Conservation (phyloP, 2,797 vertebrate genomes). For the Austrolebias charrua region DNA sequence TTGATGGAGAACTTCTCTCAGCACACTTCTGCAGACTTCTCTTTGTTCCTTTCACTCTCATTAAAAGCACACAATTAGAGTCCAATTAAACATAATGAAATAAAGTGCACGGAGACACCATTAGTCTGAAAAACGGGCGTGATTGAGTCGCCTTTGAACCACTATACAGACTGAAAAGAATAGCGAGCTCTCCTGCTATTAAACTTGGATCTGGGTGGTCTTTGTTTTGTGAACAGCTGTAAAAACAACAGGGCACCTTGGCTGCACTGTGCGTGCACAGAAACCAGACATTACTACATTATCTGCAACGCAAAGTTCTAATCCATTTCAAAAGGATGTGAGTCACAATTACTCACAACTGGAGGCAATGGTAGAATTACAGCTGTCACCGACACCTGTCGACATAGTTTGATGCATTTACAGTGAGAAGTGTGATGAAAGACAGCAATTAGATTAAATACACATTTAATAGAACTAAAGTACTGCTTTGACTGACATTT, state of each 20-base stretch:
- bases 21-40: slow-evolving; percentile 7
- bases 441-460: slow-evolving; percentile 36
- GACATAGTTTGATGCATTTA: slow-evolving; percentile 7
- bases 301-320: slow-evolving; percentile 28
- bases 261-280: slow-evolving; percentile 20
- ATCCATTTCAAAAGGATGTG: slow-evolving; percentile 29
- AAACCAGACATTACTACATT: slow-evolving; percentile 31
- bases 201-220: slow-evolving; percentile 42
- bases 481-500: slow-evolving; percentile 31
- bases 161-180: slow-evolving; percentile 49
- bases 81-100: slow-evolving; percentile 62
- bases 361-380: slow-evolving; percentile 23
- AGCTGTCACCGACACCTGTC: slow-evolving; percentile 23
- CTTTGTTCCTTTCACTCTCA: slow-evolving; percentile 44
- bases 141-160: slow-evolving; percentile 57
- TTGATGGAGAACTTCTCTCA: not conserved
- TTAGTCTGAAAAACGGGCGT: slow-evolving; percentile 53
- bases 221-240: slow-evolving; percentile 52
- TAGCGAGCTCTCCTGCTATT: slow-evolving; percentile 41
- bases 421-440: slow-evolving; percentile 10
- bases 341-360: slow-evolving; percentile 19
- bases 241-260: slow-evolving; percentile 58
- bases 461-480: slow-evolving; percentile 26
- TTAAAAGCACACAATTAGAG: slow-evolving; percentile 65
- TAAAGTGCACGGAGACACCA: slow-evolving; percentile 50